Evolutionary conservation across 2,888 invertebrate genomes (phyloP), one percentile per base, ranked within the genome.

Genomic region (Pecten maximus): DNA sequence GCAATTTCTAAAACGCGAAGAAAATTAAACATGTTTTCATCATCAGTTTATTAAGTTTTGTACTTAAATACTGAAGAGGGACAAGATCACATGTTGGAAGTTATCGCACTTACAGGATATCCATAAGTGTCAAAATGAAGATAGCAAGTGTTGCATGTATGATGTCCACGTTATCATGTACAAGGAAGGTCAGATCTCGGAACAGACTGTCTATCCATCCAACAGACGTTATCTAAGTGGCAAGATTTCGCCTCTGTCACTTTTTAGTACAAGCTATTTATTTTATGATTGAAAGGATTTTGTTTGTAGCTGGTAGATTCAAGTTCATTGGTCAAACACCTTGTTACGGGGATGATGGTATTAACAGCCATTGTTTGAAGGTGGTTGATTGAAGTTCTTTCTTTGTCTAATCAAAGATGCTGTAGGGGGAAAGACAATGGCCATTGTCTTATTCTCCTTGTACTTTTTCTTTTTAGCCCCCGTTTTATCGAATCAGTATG

Each of bases 51-150:
- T 35, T 0, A 28, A 0, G 23, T 74, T 74, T 35, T 74, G 74
- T 74, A 74, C 74, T 74, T 35, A 74, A 74, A 35, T 35, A 74
- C 2, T 28, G 10, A 74, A 74, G 74, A 2, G 74, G 35, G 74
- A 35, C 74, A 35, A 12, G 74, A 74, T 74, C 74, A 35, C 16
- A 35, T 6, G 35, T 35, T 35, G 35, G 8, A 74, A 8, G 74
- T 74, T 74, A 54, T 54, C 54, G n/a, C 6, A 12, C 35, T 74
- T 28, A 74, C 35, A 35, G 6, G 6, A 0, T 74, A 74, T 28
- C 35, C 74, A 28, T 74, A 74, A 74, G 35, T 74, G 74, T 35
- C 54, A 54, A 54, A 54, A 54, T 54, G 54, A 54, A 54, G 54
- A 54, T 19, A n/a, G 54, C 54, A 54, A 54, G n/a, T 54, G 54